Evolutionary conservation across 2,888 invertebrate species (phyloP), one percentile per base, ranked within the genome.

Genomic region (Cosmia trapezina): DNA sequence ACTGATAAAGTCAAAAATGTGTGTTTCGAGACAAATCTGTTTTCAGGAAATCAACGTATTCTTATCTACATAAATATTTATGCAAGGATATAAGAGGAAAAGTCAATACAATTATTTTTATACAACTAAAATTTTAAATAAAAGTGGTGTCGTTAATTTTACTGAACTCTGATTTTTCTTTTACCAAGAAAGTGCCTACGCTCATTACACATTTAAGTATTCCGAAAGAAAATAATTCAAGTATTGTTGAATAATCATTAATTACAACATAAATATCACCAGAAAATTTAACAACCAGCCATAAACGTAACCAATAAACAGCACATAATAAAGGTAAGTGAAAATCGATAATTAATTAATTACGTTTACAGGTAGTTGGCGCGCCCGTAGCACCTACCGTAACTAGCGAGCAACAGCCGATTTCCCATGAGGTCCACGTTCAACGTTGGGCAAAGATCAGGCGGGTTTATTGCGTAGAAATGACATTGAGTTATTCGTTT

Each of bases 311-410:
- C 70, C 78, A 83, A 82, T 85, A 80, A 81, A 80, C 70, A 81
- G 74, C 76, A 80, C 59, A 82, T 83, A 82, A 75, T 83, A 78
- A 83, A 78, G 70, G 76, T 83, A 86, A 90, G 88, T 86, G 86
- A 83, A 89, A 92, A 94, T 95, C 95, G 91, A 95, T 95, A 95
- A 91, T 94, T 95, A 94, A 95, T 96, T 96, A 95, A 95, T 95
- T 95, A 95, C 91, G 89, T 92, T 90, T 91, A 93, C 92, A 93
- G 91, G 90, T 90, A 91, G 89, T 85, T 86, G 93, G 92, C 93
- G 92, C 94, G 89, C 93, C 94, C 91, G 93, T 87, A 89, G 92
- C 94, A 93, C 92, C 91, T 90, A 89, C 91, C 91, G 92, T 94
- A 93, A 94, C 95, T 95, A 96, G 94, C 94, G 91, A 90, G 93